A percentile compares a stretch with the other conserved stretches of the same genome.
Conservation (phyloP, 1,140 invertebrate genomes). For the Scaptomyza montana region DNA sequence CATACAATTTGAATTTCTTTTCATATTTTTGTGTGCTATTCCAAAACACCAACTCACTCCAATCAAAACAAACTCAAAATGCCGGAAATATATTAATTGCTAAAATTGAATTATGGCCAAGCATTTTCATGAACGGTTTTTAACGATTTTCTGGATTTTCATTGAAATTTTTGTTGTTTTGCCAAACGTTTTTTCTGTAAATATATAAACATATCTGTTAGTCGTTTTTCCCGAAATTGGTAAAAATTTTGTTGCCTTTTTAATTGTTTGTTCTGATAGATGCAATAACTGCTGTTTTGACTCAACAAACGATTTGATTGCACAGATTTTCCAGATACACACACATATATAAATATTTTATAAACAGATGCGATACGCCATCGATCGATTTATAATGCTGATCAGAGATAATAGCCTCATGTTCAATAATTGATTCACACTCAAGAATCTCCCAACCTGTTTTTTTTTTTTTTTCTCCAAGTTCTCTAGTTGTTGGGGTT, state of each 20-base stretch:
- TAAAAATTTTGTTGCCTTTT: constrained; percentile 16
- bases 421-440: not conserved
- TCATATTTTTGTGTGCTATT: constrained; percentile 10
- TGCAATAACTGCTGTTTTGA: constrained; percentile 38
- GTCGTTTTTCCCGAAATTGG: too few species aligned
- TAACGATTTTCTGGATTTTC: constrained; percentile 32
- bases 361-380: constrained; percentile 32
- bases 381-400: constrained; percentile 40
- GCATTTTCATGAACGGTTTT: constrained; percentile 35
- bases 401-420: constrained; percentile 13
- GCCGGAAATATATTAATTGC: constrained; percentile 27
- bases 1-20: constrained; percentile 30
- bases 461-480: not conserved
- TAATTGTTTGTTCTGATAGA: constrained; percentile 28
- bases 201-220: constrained; percentile 3
- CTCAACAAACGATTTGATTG: constrained; percentile 31
- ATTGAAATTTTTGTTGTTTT: not conserved
- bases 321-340: not conserved
- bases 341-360: constrained; percentile 4
- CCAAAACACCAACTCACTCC: constrained; percentile 11
- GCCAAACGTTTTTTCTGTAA: not conserved
- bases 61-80: constrained; percentile 21
- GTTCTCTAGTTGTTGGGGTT: not conserved
- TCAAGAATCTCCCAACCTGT: constrained; percentile 1
- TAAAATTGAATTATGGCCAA: constrained; percentile 63